A percentile compares a stretch with the other conserved stretches of the same genome.
Conservation (phyloP, 2,888 invertebrate genomes). For the Mechanitis mazaeus region DNA sequence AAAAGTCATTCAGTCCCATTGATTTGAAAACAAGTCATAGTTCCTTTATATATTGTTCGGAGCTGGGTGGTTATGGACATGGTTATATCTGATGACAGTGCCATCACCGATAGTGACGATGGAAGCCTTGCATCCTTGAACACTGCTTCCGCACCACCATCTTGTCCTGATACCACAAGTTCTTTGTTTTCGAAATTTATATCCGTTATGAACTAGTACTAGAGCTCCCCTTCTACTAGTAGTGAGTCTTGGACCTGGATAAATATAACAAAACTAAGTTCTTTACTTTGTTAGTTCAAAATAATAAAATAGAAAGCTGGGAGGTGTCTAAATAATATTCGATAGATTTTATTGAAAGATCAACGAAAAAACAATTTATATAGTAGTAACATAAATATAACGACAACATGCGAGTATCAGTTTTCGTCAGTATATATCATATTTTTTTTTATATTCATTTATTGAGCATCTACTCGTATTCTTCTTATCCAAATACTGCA, state of each 20-base stretch:
- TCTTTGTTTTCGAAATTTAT: conserved; percentile 30
- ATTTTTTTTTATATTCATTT: too few relatives aligned
- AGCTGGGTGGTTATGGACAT: conserved; percentile 17
- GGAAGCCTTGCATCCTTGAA: conserved; percentile 32
- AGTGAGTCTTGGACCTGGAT: conserved; percentile 18
- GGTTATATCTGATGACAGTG: conserved; percentile 8
- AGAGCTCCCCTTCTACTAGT: conserved; percentile 18
- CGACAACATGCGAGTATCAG: too few relatives aligned
- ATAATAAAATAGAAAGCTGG: too few relatives aligned
- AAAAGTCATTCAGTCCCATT: too few relatives aligned
- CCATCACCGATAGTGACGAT: conserved; percentile 1
- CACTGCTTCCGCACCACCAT: conserved; percentile 28
- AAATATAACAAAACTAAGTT: not conserved
- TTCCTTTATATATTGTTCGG: not conserved
- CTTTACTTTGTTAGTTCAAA: too few relatives aligned
- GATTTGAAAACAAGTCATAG: too few relatives aligned
- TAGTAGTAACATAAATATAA: too few relatives aligned
- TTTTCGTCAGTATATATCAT: too few relatives aligned
- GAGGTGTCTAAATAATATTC: too few relatives aligned
- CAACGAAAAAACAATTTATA: too few relatives aligned
- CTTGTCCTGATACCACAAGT: conserved; percentile 20
- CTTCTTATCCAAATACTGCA: not conserved
- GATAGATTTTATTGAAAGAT: too few relatives aligned
- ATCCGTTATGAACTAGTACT: conserved; percentile 37
- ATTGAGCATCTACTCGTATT: not conserved